Conservation (phyloP, 2,888 invertebrate species). For the Diabrotica balteata region DNA sequence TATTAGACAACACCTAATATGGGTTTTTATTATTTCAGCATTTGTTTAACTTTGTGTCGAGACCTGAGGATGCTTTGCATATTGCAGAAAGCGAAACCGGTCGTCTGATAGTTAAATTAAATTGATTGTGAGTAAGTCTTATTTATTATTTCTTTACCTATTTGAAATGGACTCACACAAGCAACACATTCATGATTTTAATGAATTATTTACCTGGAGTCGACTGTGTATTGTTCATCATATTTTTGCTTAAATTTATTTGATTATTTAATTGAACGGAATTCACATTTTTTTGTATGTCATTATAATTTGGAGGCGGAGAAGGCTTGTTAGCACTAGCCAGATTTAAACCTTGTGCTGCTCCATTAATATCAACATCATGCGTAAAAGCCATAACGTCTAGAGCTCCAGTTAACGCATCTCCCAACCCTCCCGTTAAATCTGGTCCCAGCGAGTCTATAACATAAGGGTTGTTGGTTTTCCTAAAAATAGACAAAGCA, state of each 20-base stretch:
- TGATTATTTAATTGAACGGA: slow-evolving; percentile 14
- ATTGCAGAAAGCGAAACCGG: too few relatives aligned
- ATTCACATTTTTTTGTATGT: neutral
- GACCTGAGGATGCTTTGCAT: too few relatives aligned
- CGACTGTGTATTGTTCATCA: neutral
- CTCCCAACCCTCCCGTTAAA: slow-evolving; percentile 64
- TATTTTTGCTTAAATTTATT: slow-evolving; percentile 2
- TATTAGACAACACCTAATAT: too few relatives aligned
- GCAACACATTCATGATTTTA: too few relatives aligned
- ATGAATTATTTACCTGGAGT: slow-evolving; percentile 6
- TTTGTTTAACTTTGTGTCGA: too few relatives aligned
- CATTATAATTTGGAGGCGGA: slow-evolving; percentile 20
- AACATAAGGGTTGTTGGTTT: slow-evolving; percentile 60
- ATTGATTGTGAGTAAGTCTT: too few relatives aligned
- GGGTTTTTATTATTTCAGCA: too few relatives aligned
- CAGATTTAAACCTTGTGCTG: slow-evolving; percentile 51
- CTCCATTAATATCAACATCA: slow-evolving; percentile 61
- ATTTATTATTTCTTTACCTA: too few relatives aligned
- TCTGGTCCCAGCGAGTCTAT: slow-evolving; percentile 57
- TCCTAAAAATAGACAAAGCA: slow-evolving; percentile 41
- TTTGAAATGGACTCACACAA: too few relatives aligned
- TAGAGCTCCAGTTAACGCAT: slow-evolving; percentile 76
- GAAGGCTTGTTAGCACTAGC: slow-evolving; percentile 44
- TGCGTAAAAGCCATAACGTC: slow-evolving; percentile 86
- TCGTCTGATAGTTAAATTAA: too few relatives aligned